Evolutionary conservation across 1,140 invertebrate genomes (phyloP), one percentile per base, ranked within the genome.

Genomic region (Lanistes nyassanus): DNA sequence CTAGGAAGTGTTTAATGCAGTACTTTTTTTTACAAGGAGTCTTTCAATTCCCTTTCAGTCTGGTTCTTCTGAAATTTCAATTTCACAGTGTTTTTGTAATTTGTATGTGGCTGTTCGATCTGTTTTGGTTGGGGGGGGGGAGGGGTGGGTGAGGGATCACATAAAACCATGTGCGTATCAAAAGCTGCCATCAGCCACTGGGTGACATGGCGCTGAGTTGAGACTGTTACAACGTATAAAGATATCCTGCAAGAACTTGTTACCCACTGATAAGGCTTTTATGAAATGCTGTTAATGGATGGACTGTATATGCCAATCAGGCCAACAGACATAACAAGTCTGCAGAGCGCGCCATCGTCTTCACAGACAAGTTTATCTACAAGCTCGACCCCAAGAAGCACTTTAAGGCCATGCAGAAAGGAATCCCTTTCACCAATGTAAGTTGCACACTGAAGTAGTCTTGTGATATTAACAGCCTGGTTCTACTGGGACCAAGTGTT

Each of bases 311-410:
- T 60, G 11, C n/a, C 23, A 11, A 79, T 47, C 79, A 92, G 88
- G 90, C 91, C 3, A 93, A 93, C 86, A 92, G 92, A 65, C 94
- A 94, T 88, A 96, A 96, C 88, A 98, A 98, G 90, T 92, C 93
- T 87, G 94, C 96, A 0, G 95, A 98, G 83, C 91, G 97, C 65
- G 95, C 95, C 6, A 87, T 99, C 65, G 91, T 98, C 16, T 90
- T 99, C 58, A 98, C 97, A 0, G 96, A 98, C 81, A 91, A 92
- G 11, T 92, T 91, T 36, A 93, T 99, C 77, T 97, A 95, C 87
- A 99, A 99, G 88, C 90, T 99, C 78, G 96, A 99, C 79, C 91
- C 91, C 36, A 91, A 91, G 56, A 89, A 89, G 73, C 92, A 92
- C 82, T 98, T 98, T 87, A 96, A 95, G 84, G 92, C 93, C 39